Base-by-base conservation (phyloP, 2,113 vertebrate species). In the Phaethornis superciliosus region DNA sequence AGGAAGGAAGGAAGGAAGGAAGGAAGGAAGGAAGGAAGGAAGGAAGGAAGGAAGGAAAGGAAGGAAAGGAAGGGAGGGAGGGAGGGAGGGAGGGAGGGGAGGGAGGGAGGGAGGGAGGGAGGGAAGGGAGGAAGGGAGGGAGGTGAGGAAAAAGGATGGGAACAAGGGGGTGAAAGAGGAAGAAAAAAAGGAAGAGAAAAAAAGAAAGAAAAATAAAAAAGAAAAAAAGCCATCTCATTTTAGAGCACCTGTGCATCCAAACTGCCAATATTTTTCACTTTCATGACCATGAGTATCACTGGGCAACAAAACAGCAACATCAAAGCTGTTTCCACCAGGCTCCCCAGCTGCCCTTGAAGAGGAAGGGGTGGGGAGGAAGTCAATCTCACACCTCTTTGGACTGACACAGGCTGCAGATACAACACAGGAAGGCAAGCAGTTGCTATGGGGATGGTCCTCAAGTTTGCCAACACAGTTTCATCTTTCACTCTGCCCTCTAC, bases 301-400 rank as follows among this genome's bases (percentile, higher is more conserved):
- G 42, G 62, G 27, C 8, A 68, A 85, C 47, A 81, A 68, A 83
- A 89, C 13, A 81, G 7, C 23, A 64, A 18, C 28, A n/a, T 40
- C n/a, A 79, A 75, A 89, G 51, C 67, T 28, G 24, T 40, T 81
- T 46, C 59, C 49, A 64, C 49, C 27, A 55, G 9, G 14, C 44
- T 75, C 58, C 46, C 69, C 44, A 60, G 40, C 21, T 28, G 44
- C 17, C 58, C 44, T 67, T 49, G 21, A 49, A 64, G 18, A 12
- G 65, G 19, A 62, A 2, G 7, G 59, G 21, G 15, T 7, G 4
- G 15, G 11, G 20, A 4, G 2, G 0, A 4, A 55, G 6, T 19
- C 15, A 81, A 3, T 37, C 26, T 47, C 22, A 4, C 2, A 28
- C 8, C 40, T 19, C 15, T 88, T 67, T 37, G 35, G 64, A 59